Percentiles rank a stretch among this genome's conserved stretches.
Evolutionary conservation across 2,797 vertebrate genomes (phyloP).

Genomic region (Betta splendens): DNA sequence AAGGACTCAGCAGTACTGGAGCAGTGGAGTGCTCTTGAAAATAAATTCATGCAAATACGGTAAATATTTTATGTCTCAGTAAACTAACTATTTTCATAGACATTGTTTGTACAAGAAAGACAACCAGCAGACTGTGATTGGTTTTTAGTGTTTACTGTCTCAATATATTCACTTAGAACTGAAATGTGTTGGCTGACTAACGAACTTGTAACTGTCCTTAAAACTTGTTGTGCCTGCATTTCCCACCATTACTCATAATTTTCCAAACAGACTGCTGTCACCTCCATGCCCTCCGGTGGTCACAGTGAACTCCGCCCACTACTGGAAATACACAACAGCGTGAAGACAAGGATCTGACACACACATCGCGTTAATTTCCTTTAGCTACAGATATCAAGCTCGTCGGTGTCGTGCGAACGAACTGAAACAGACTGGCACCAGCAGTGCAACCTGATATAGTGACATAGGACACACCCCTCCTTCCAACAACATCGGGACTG

Average conservation of each 20-base stretch:
- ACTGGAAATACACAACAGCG: constrained; percentile 35
- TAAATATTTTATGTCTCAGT: not conserved
- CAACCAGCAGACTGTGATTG: not conserved
- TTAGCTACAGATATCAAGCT: constrained; percentile 43
- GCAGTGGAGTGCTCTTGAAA: not conserved
- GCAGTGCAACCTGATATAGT: constrained; percentile 58
- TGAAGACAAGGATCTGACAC: constrained; percentile 14
- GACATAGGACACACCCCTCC: constrained; percentile 70
- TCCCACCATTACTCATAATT: constrained; percentile 28
- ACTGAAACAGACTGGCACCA: constrained; percentile 46
- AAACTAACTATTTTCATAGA: not conserved
- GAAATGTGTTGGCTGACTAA: constrained; percentile 61
- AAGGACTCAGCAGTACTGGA: not conserved
- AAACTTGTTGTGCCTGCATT: not conserved
- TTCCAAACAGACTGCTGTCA: constrained; percentile 31
- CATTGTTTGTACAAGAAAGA: not conserved
- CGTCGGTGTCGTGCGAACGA: constrained; percentile 37
- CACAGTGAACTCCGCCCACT: constrained; percentile 36
- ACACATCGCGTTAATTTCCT: not conserved
- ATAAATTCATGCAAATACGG: not conserved
- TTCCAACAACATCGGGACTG: constrained; percentile 39
- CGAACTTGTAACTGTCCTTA: constrained; percentile 8
- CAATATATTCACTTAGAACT: not conserved
- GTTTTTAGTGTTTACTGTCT: not conserved
- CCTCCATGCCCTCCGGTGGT: constrained; percentile 32